Evolutionary conservation across 2,888 invertebrate species (phyloP).

Genomic region (Lysandra coridon): DNA sequence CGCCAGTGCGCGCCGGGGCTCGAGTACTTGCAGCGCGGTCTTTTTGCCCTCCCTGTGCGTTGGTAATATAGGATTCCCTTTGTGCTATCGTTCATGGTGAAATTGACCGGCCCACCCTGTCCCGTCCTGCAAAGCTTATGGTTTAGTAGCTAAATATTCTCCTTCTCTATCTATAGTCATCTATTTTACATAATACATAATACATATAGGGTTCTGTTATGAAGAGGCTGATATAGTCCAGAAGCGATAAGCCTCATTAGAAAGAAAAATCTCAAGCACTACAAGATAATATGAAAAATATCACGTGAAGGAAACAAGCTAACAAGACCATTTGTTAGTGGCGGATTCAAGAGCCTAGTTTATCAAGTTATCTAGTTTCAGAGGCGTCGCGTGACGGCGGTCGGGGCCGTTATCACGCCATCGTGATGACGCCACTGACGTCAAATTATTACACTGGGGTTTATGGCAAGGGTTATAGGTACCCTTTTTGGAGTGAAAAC

Average conservation of each 20-base stretch:
- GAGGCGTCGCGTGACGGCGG: slow-evolving; percentile 46
- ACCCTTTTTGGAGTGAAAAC: not conserved
- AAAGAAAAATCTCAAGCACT: not conserved
- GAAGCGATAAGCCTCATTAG: not conserved
- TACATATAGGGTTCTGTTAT: too few species aligned
- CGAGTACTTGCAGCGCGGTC: too few species aligned
- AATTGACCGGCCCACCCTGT: too few species aligned
- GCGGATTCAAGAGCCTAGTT: slow-evolving; percentile 37
- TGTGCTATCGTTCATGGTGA: too few species aligned
- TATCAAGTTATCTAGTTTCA: slow-evolving; percentile 41
- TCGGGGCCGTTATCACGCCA: slow-evolving; percentile 47
- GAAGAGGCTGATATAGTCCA: not conserved
- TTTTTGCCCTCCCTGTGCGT: too few species aligned
- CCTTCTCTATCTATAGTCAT: too few species aligned
- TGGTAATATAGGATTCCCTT: too few species aligned
- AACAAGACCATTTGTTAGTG: slow-evolving; percentile 30
- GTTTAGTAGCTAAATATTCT: too few species aligned
- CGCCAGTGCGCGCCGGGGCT: too few species aligned
- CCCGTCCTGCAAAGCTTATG: too few species aligned
- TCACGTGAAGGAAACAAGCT: slow-evolving; percentile 16
- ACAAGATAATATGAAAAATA: slow-evolving; percentile 17
- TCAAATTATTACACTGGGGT: slow-evolving; percentile 33
- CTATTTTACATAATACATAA: too few species aligned
- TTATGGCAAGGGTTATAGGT: slow-evolving; percentile 17
- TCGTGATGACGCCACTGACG: slow-evolving; percentile 43